Conservation (phyloP, 2,113 vertebrate species). For the Heterochromis multidens region DNA sequence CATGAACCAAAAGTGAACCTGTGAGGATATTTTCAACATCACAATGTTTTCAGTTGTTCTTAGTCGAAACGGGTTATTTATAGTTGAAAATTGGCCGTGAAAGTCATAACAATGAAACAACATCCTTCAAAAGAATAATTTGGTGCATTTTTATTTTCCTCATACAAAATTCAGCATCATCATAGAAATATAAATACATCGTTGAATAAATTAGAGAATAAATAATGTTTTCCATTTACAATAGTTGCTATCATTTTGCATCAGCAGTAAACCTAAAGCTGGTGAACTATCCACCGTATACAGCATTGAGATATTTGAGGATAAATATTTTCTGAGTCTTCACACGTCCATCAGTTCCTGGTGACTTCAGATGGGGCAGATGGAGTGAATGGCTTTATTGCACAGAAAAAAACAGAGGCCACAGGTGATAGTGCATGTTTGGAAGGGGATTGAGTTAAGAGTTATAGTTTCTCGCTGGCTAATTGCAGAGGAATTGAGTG, state of each 20-base stretch:
- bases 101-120: not conserved
- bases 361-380: not conserved
- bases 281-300: not conserved
- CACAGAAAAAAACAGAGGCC: not conserved
- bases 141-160: constrained; percentile 37
- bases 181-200: constrained; percentile 64
- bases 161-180: constrained; percentile 1
- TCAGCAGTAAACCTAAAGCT: constrained; percentile 34
- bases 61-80: not conserved
- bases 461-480: constrained; percentile 11
- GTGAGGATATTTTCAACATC: not conserved
- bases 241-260: not conserved
- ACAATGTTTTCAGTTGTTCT: not conserved
- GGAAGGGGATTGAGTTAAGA: not conserved
- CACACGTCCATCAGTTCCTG: not conserved
- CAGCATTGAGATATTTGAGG: constrained; percentile 14
- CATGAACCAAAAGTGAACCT: not conserved
- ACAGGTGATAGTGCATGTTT: not conserved
- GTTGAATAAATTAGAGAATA: constrained; percentile 74
- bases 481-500: constrained; percentile 6
- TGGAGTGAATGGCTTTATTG: not conserved
- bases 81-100: not conserved
- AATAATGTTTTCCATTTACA: constrained; percentile 39
- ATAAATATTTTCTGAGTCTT: not conserved
- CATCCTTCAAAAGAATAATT: not conserved